These are phyloP conservation scores for Microcebus jonahi DNA, from an alignment of 2,113 vertebrate genomes.

Conservation along the genomic window DNA sequence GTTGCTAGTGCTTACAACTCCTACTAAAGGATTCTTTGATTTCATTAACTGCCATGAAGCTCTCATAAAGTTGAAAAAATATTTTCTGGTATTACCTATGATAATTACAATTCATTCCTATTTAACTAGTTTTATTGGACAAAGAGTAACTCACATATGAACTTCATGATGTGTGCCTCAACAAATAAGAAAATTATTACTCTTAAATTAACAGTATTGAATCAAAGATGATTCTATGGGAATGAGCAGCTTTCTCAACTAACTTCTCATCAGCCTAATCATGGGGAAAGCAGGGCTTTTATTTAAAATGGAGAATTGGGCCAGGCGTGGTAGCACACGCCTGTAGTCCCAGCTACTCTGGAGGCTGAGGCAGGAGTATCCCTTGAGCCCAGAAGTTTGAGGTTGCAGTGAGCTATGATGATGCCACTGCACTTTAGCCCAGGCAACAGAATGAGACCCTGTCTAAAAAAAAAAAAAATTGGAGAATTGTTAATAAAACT, in stretches of 20 bases:
- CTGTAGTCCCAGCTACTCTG: too few relatives aligned
- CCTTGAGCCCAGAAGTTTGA: too few relatives aligned
- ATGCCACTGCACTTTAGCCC: too few relatives aligned
- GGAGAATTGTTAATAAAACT: not conserved
- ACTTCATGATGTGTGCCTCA: not conserved
- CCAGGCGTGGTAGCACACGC: too few relatives aligned
- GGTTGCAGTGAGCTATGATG: too few relatives aligned
- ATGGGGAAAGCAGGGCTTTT: not conserved
- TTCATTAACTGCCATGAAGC: not conserved
- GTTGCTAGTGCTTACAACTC: not conserved
- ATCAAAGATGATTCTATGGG: not conserved
- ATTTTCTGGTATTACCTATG: conserved; percentile 31
- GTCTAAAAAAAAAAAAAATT: not conserved
- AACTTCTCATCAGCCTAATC: not conserved
- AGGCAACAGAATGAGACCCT: too few relatives aligned
- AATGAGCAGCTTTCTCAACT: not conserved
- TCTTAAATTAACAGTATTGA: not conserved
- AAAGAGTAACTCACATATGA: not conserved
- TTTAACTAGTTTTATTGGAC: not conserved
- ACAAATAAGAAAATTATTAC: not conserved
- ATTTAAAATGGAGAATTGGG: not conserved
- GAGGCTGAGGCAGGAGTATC: too few relatives aligned
- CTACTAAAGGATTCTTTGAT: not conserved
- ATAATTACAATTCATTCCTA: not conserved
- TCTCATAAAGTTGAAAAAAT: not conserved